These are phyloP conservation scores for Dynastes hyllus DNA, from an alignment of 2,888 invertebrate species.

Conservation along the genomic window DNA sequence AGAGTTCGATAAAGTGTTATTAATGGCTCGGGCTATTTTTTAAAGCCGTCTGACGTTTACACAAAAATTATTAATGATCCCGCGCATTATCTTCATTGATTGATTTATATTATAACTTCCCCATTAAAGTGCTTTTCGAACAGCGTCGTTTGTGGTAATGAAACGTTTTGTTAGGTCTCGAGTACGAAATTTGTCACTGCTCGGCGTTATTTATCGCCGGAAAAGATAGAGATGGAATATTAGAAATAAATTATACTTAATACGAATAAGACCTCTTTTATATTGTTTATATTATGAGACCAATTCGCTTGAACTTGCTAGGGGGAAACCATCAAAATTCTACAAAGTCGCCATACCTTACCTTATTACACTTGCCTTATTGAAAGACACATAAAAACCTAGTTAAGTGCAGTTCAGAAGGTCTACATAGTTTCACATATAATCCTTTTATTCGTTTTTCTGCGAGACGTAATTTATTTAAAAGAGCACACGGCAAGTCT, in stretches of 20 bases:
- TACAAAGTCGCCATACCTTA: too few species aligned
- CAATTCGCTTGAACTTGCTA: too few species aligned
- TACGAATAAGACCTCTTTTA: too few species aligned
- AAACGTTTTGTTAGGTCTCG: conserved; percentile 20
- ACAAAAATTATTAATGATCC: conserved; percentile 41
- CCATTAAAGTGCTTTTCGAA: conserved; percentile 7
- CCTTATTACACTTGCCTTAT: too few species aligned
- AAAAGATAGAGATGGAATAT: background rate
- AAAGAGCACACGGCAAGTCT: too few species aligned
- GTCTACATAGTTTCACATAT: too few species aligned
- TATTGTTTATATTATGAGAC: too few species aligned
- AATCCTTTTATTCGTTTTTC: too few species aligned
- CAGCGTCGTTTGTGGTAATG: conserved; percentile 21
- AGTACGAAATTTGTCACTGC: conserved; percentile 34
- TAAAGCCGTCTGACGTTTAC: conserved; percentile 40
- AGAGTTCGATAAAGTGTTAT: conserved; percentile 38
- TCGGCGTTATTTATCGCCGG: background rate
- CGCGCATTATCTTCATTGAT: conserved; percentile 38
- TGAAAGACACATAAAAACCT: too few species aligned
- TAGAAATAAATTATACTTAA: background rate
- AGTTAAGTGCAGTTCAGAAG: too few species aligned
- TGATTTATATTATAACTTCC: conserved; percentile 41
- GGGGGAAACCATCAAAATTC: too few species aligned
- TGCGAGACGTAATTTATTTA: too few species aligned
- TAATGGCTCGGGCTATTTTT: conserved; percentile 33